Evolutionary conservation across 2,888 invertebrate genomes (phyloP), one percentile per base, ranked within the genome.

Genomic region (Spisula solida): DNA sequence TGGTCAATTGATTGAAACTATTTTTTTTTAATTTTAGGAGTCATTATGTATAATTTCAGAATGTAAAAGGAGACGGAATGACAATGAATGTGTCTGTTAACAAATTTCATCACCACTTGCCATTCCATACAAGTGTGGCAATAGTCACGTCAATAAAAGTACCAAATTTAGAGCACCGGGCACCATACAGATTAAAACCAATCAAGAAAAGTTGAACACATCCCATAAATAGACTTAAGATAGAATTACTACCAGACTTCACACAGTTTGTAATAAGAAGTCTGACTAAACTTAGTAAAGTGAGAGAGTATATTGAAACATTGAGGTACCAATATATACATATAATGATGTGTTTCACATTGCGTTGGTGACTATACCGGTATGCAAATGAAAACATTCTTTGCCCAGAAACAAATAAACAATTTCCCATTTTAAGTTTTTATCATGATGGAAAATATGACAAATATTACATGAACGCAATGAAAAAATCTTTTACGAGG

Each of bases 81-180:
- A 70, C 70, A 70, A 31, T 70, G 29, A 41, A 70, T 70, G 70
- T 70, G 70, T 70, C 70, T 70, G 70, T 16, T 31, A 8, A 70
- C 70, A 70, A 70, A 70, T 31, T 31, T 70, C 12, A 70, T 70
- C 31, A 29, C 70, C 31, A 31, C 6, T 31, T 70, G 31, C 70
- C 31, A 70, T 70, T 31, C 70, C 31, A 8, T 70, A 8, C 29
- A 60, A 60, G 60, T 60, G 60, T 25, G 10, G 60, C 60, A 60
- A 60, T 25, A 25, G 25, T 20, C 60, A 25, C 1, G 70, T 70
- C 70, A 70, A 31, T 70, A 60, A 1, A 29, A 70, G 16, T 31
- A 29, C 70, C 70, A 70, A 70, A 70, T 31, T 70, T 70, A 70
- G 70, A 70, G 12, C 55, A 66, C 14, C 29, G 31, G 14, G 14